These are phyloP conservation scores for Nothoprocta perdicaria DNA, from an alignment of 2,113 vertebrate species.

Conservation along the genomic window DNA sequence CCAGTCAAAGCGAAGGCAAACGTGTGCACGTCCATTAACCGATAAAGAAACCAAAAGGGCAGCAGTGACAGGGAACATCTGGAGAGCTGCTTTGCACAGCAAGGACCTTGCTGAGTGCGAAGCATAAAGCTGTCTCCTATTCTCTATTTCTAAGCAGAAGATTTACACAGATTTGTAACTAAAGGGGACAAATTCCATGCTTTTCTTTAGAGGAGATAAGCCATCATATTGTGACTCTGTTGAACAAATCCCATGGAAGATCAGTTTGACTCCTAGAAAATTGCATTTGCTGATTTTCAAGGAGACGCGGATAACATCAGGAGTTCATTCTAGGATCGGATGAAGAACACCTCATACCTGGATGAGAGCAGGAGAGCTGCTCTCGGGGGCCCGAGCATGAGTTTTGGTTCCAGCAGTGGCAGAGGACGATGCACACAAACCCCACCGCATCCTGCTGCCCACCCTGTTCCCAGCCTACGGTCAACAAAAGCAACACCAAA, in stretches of 20 bases:
- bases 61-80: neutral
- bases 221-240: no score
- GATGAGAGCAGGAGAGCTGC: neutral
- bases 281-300: neutral
- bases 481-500: neutral
- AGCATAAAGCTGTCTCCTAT: neutral
- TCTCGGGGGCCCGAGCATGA: no score
- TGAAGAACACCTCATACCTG: neutral
- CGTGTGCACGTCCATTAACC: neutral
- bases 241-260: neutral
- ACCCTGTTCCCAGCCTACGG: no score
- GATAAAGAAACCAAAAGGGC: neutral
- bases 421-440: no score
- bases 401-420: no score
- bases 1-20: neutral
- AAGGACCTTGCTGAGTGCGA: neutral
- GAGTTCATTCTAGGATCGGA: neutral
- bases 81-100: neutral
- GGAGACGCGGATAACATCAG: no score
- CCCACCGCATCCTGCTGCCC: no score
- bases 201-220: neutral
- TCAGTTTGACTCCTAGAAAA: neutral
- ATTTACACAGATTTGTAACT: accelerated
- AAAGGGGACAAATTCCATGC: neutral
- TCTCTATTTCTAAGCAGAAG: neutral